Conservation (phyloP, 2,888 invertebrate species). For the Spilarctia lutea region DNA sequence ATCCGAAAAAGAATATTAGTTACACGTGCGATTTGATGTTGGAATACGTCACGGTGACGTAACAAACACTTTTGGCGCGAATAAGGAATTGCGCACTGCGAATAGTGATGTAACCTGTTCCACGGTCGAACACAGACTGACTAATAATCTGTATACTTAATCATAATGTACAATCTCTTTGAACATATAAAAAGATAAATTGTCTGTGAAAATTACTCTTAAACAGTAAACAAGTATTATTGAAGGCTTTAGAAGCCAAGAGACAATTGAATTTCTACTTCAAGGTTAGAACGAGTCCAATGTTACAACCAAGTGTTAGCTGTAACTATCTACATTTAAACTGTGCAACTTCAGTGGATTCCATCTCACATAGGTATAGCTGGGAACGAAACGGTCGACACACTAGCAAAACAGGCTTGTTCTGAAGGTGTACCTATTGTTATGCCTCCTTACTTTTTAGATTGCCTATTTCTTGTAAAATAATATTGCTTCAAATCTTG, state of each 20-base stretch:
- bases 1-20: background rate
- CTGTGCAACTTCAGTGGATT: too few relatives aligned
- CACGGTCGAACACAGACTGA: constrained; percentile 17
- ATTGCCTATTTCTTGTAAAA: too few relatives aligned
- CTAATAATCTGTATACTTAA: background rate
- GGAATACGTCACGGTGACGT: constrained; percentile 42
- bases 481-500: too few relatives aligned
- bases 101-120: constrained; percentile 24
- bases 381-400: too few relatives aligned
- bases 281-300: background rate
- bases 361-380: too few relatives aligned
- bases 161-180: background rate
- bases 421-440: too few relatives aligned
- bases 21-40: constrained; percentile 3
- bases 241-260: background rate
- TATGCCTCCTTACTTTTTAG: too few relatives aligned
- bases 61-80: constrained; percentile 36
- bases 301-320: background rate
- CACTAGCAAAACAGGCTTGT: too few relatives aligned
- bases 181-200: background rate
- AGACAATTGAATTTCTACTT: background rate
- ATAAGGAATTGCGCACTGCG: constrained; percentile 26
- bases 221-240: background rate
- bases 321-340: background rate
- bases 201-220: background rate